These are phyloP conservation scores for Corythucha ciliata DNA, from an alignment of 2,888 invertebrate genomes.

Conservation along the genomic window DNA sequence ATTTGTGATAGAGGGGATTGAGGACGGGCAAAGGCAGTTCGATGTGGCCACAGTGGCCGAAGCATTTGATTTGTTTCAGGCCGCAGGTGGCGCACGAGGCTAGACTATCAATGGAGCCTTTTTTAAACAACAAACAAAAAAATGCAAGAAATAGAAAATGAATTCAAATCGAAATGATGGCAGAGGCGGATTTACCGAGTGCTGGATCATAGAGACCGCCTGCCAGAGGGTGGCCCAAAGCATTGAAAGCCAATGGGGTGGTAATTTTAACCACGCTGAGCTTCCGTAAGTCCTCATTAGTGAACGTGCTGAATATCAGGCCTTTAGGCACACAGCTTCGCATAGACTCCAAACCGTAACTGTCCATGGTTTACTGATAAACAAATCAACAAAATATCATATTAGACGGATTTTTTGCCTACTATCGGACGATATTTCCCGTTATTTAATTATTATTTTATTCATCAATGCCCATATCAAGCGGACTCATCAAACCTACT, in stretches of 20 bases:
- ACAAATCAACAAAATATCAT: no score
- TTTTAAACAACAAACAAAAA: no score
- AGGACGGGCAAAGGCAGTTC: constrained; percentile 77
- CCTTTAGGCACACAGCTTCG: constrained; percentile 32
- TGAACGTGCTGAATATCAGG: constrained; percentile 61
- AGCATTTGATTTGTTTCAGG: constrained; percentile 56
- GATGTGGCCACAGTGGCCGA: constrained; percentile 93
- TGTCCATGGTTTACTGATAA: no score
- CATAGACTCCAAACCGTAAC: constrained; percentile 15
- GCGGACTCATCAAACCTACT: no score
- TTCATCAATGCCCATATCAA: no score
- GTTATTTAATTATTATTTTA: no score
- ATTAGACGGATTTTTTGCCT: no score
- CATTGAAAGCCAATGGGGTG: constrained; percentile 69
- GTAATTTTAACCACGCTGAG: constrained; percentile 73
- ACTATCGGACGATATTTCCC: no score
- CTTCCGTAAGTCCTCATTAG: constrained; percentile 63
- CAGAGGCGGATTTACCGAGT: no score
- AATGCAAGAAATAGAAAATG: no score
- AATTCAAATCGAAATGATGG: no score
- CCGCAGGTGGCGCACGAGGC: constrained; percentile 76
- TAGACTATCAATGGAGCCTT: no score
- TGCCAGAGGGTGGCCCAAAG: constrained; percentile 66
- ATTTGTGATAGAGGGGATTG: constrained; percentile 80
- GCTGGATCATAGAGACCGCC: constrained; percentile 86